A percentile compares a stretch with the other conserved stretches of the same genome.
phyloP scores from a whole-genome alignment of 2,797 vertebrate species.

The Chaenodraco wilsoni region DNA sequence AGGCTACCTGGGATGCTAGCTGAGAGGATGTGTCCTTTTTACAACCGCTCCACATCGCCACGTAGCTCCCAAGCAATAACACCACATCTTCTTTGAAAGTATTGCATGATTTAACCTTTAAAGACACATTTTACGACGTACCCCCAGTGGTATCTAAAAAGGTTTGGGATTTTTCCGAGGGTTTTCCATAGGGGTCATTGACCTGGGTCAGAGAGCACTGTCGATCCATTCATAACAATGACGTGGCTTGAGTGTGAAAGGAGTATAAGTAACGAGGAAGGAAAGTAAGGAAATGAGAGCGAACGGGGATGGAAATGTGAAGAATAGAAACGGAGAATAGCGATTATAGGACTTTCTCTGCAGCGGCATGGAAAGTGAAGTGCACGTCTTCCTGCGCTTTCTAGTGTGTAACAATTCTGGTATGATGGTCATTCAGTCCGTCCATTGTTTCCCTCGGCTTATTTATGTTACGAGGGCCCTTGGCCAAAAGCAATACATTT shows the following conservation, averaged over 20 bases:
- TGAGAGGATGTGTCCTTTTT: slow-evolving; percentile 30
- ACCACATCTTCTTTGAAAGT: background rate
- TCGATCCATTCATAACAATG: slow-evolving; percentile 55
- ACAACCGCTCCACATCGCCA: slow-evolving; percentile 1
- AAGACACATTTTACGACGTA: background rate
- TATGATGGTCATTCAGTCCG: slow-evolving; percentile 65
- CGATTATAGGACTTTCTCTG: slow-evolving; percentile 63
- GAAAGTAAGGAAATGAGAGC: slow-evolving; percentile 64
- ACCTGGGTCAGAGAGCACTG: slow-evolving; percentile 37
- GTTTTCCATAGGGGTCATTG: slow-evolving; percentile 18
- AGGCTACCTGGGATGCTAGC: slow-evolving; percentile 44
- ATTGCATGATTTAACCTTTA: background rate
- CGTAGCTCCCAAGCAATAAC: background rate
- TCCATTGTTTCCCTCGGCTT: slow-evolving; percentile 75
- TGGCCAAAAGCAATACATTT: slow-evolving; percentile 78
- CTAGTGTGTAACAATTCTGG: slow-evolving; percentile 58
- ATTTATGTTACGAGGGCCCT: slow-evolving; percentile 73
- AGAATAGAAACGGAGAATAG: slow-evolving; percentile 58
- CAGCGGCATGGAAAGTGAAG: slow-evolving; percentile 60
- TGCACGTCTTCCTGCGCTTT: slow-evolving; percentile 61
- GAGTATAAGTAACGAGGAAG: slow-evolving; percentile 57
- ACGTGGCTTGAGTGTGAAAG: slow-evolving; percentile 12
- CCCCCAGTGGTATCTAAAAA: background rate
- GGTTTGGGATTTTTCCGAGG: background rate
- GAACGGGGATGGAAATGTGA: slow-evolving; percentile 51